These are phyloP conservation scores for Phalanger gymnotis DNA, from an alignment of 2,797 vertebrate genomes.

Conservation along the genomic window DNA sequence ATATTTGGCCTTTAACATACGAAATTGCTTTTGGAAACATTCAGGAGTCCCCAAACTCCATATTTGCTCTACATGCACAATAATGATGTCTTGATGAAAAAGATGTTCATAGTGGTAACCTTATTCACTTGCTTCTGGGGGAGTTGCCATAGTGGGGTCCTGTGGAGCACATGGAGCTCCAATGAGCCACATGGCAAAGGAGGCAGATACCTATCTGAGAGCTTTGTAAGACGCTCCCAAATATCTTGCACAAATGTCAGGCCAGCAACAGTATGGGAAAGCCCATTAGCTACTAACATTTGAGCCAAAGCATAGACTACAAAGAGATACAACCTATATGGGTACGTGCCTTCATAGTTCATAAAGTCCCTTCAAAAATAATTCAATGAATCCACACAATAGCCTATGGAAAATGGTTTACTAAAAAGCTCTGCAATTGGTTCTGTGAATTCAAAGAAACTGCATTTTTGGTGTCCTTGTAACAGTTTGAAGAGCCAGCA, in stretches of 20 bases:
- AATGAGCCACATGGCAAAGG: background rate
- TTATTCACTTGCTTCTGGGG: background rate
- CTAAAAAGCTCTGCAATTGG: background rate
- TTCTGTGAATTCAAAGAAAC: background rate
- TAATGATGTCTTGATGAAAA: background rate
- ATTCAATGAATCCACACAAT: background rate
- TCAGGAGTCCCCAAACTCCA: background rate
- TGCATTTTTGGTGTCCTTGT: background rate
- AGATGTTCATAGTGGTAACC: background rate
- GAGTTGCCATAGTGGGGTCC: background rate
- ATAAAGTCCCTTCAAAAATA: background rate
- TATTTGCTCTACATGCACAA: background rate
- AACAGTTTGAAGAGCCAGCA: background rate
- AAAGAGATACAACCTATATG: background rate
- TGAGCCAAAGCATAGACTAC: background rate
- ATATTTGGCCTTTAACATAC: background rate
- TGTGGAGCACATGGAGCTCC: background rate
- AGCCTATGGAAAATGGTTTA: background rate
- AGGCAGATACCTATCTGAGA: background rate
- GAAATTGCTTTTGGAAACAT: background rate
- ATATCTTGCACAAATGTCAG: background rate
- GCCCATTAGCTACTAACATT: background rate
- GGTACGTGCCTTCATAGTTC: background rate
- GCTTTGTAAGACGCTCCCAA: background rate
- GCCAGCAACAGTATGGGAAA: background rate